A percentile compares a stretch with the other conserved stretches of the same genome.
Conservation (phyloP, 2,113 vertebrate genomes). For the Microtus oregoni region DNA sequence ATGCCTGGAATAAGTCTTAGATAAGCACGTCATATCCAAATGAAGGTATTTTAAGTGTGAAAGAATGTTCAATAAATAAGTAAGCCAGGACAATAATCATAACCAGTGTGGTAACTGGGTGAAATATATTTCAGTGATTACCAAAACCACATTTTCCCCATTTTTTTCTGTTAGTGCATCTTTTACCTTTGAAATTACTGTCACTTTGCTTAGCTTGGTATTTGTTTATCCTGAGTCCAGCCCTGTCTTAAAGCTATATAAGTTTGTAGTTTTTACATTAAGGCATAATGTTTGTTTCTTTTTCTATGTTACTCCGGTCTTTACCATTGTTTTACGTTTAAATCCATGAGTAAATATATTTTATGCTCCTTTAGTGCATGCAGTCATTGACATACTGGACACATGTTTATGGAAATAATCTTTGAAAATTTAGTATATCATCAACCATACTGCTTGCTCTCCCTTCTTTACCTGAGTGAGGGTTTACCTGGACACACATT, state of each 20-base stretch:
- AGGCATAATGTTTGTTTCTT: neutral
- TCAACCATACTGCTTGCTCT: neutral
- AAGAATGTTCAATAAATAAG: constrained; percentile 38
- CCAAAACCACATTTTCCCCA: neutral
- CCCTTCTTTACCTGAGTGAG: constrained; percentile 20
- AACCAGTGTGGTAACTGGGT: neutral
- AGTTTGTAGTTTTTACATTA: neutral
- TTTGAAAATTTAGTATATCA: neutral
- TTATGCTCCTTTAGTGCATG: neutral
- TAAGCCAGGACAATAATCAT: neutral
- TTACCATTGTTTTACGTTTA: neutral
- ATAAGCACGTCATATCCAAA: neutral
- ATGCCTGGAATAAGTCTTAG: constrained; percentile 41
- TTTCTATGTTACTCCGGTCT: neutral
- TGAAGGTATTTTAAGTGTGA: constrained; percentile 26
- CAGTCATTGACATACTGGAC: neutral
- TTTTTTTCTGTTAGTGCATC: neutral
- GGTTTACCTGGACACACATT: neutral
- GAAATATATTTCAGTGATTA: neutral
- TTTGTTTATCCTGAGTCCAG: neutral
- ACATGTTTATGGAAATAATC: constrained; percentile 10
- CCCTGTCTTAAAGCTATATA: neutral
- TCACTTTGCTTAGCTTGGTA: neutral
- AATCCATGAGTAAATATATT: neutral
- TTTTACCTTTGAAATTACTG: neutral